Conservation (phyloP, 30 jellyfish, hydroid and myxozoan genomes). For the Cassiopea xamachana region DNA sequence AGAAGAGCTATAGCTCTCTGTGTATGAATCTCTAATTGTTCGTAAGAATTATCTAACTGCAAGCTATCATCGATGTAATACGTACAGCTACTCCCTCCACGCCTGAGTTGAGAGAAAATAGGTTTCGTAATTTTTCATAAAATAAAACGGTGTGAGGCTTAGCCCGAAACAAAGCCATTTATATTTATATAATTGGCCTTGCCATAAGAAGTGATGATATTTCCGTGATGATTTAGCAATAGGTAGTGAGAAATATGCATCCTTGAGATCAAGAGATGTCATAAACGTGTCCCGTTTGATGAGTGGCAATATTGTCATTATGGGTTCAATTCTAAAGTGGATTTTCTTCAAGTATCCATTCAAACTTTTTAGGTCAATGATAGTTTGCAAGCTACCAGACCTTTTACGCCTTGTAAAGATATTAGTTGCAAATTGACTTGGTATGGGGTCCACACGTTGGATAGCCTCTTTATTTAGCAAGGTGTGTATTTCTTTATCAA, state of each 20-base stretch:
- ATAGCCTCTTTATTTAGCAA: background rate
- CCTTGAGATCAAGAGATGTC: slow-evolving; percentile 58
- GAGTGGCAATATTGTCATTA: background rate
- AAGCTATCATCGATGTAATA: slow-evolving; percentile 18
- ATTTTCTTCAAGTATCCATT: background rate
- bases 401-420: background rate
- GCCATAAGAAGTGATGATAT: slow-evolving; percentile 19
- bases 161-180: slow-evolving; percentile 24
- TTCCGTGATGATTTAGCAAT: slow-evolving; percentile 11
- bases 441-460: background rate
- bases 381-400: background rate
- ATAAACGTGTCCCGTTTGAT: background rate
- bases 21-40: background rate
- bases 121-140: slow-evolving; percentile 47
- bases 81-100: background rate
- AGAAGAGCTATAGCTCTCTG: slow-evolving; percentile 4
- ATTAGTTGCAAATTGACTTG: background rate
- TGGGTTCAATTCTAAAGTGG: slow-evolving; percentile 34
- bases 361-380: slow-evolving; percentile 6
- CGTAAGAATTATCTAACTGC: background rate
- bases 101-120: slow-evolving; percentile 8
- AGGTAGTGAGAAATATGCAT: slow-evolving; percentile 45
- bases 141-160: slow-evolving; percentile 10
- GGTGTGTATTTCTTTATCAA: background rate
- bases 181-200: background rate